Conservation (phyloP, 2,888 invertebrate species). For the Microdon myrmicae region DNA sequence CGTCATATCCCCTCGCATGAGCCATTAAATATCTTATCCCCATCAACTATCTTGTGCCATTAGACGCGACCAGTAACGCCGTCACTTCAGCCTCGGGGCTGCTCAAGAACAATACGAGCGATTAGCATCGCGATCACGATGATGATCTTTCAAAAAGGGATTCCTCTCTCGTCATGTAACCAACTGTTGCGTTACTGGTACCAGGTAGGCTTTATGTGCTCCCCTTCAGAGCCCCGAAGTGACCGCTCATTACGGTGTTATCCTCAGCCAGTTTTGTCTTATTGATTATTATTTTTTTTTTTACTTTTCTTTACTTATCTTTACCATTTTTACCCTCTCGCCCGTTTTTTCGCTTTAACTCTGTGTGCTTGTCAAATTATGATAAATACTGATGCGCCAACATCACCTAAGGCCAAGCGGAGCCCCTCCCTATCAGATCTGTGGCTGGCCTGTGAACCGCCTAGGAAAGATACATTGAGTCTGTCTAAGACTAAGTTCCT, state of each 20-base stretch:
- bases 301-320: too few species aligned
- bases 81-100: slow-evolving; percentile 29
- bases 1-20: slow-evolving; percentile 1
- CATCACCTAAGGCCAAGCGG: slow-evolving; percentile 33
- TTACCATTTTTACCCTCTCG: too few species aligned
- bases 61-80: slow-evolving; percentile 45
- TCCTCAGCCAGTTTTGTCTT: too few species aligned
- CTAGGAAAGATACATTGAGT: slow-evolving; percentile 3
- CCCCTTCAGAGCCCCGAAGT: too few species aligned
- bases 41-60: slow-evolving; percentile 26
- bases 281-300: too few species aligned
- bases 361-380: slow-evolving; percentile 45
- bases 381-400: slow-evolving; percentile 50
- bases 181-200: too few species aligned
- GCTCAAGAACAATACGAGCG: slow-evolving; percentile 43
- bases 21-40: slow-evolving; percentile 47
- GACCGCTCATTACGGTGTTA: too few species aligned
- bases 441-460: too few species aligned
- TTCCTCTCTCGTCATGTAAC: too few species aligned
- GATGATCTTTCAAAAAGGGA: slow-evolving; percentile 13
- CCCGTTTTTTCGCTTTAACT: slow-evolving; percentile 11
- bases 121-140: slow-evolving; percentile 45
- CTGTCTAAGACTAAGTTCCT: slow-evolving; percentile 19
- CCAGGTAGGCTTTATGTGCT: too few species aligned
- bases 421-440: slow-evolving; percentile 16